Base-by-base conservation (phyloP, 1,140 invertebrate genomes). In the Coptotermes formosanus region DNA sequence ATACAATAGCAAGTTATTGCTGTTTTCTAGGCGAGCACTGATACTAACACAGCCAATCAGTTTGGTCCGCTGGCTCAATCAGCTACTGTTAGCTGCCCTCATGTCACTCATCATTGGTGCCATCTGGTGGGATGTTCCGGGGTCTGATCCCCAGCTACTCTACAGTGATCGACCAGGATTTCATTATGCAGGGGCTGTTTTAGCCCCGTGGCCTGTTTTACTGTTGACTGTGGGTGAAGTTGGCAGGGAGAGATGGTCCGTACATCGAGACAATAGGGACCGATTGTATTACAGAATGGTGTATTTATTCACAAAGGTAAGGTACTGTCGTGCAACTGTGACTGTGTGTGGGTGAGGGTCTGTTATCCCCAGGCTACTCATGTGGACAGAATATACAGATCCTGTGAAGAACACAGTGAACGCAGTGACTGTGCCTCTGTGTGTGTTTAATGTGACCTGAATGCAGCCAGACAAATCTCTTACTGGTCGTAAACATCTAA, bases 1-100 rank as follows among this genome's bases (percentile, higher is more conserved):
- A 75, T 2, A n/a, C n/a, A 82, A 32, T 11, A 82, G 2, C 19
- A 82, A n/a, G 23, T 55, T 45, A 8, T 52, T n/a, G 55, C 86
- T 88, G 87, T 45, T 87, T 91, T 92, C 52, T 91, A 96, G 95
- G 88, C 94, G 92, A 88, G 94, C 92, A 14, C 90, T 95, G 12
- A 92, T 95, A n/a, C 98, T 96, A 90, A 97, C 95, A 75, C 97
- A 98, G 90, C 97, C 97, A n/a, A 95, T 94, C 88, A 96, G 96
- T 21, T 90, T 98, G 83, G 94, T 97, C 2, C 94, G 93, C 87
- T 95, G 97, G 91, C 92, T 97, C 11, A 94, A 93, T 64, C 93
- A 96, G 87, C 92, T 98, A 1, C 92, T 97, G 4, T 92, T 97
- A 2, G 95, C 97, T 0, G 95, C 95, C 0, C 92, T 95, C 85